Evolutionary conservation across 2,888 invertebrate species (phyloP), one percentile per base, ranked within the genome.

Genomic region (Drosophila mercatorum): DNA sequence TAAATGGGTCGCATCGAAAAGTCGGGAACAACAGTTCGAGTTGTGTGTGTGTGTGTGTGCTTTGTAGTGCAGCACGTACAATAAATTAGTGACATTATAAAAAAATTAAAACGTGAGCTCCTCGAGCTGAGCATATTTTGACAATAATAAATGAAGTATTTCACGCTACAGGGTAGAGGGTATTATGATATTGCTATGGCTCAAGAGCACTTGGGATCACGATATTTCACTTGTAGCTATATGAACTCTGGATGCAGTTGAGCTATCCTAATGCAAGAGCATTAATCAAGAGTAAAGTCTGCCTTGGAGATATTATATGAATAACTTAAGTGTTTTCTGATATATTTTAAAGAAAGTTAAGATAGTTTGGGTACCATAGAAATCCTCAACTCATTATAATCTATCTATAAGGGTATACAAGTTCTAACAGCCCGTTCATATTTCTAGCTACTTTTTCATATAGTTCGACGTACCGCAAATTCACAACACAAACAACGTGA

Each of bases 1-100:
- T 70, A 84, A 84, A 88, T 88, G 79, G 88, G 84, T 83, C 84
- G 83, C 72, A 40, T 31, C 47, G 52, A 76, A 56, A 71, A 59
- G 69, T 77, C 57, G 62, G 31, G 51, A 47, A 52, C 66, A 55
- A 40, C 60, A 56, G 63, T 43, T 56, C 52, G 40, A 41, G 56
- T 28, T 51, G 49, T 34, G 49, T 80, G 76, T 83, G 78, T 80
- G 49, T 22, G 22, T 49, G 49, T 80, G 76, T 83, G 78, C 59
- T 83, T 81, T 84, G 87, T 84, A 75, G 83, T 86, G 88, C 84
- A 86, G 81, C 84, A 84, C 84, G 84, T 84, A 84, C 88, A 83
- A 86, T 84, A 84, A 84, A 84, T 84, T 84, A 84, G 84, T 86
- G 83, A 86, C 81, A 84, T 84, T 84, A 84, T 84, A 88, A 78